Base-by-base conservation (phyloP, 2,888 invertebrate species). In the Acrobasis consociella region DNA sequence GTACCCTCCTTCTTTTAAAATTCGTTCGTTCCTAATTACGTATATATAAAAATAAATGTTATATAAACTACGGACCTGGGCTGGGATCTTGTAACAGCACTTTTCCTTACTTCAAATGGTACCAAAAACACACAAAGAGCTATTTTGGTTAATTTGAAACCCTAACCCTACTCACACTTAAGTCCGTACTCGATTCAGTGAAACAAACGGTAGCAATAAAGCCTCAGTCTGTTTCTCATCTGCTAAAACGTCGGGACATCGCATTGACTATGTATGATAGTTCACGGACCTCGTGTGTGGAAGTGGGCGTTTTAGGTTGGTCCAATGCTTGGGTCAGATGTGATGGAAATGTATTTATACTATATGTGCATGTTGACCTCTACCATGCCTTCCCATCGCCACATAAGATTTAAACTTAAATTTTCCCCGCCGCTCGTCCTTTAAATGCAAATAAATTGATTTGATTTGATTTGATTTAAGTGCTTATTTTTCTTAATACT, bases 201-300 rank as follows among this genome's bases (percentile, higher is more conserved):
- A 42, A 56, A 56, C 17, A 16, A 56, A 56, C 13, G 11, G 56
- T 42, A 42, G 42, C 17, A 46, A 56, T 56, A 56, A 22, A 56
- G 17, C 22, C n/a, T 13, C 17, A 42, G 10, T 46, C n/a, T 22
- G 16, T 56, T 11, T 22, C 50, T 59, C 59, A 59, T 59, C 50
- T 15, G 59, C 59, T 59, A 59, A 59, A 59, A 59, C 38, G 50
- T 38, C 11, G 38, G 59, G 59, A 38, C 49, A 59, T 59, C 59
- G 50, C 50, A 59, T 59, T 59, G 59, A 59, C 59, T 59, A 59
- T 59, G 59, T 59, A 59, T 59, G 59, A 59, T 59, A 59, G 59
- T 59, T 59, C 50, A 7, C 49, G 31, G 37, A 42, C 49, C 58
- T 16, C 11, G 37, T 49, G 49, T 49, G 49, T 37, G 49, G 37